Evolutionary conservation across 2,797 vertebrate genomes (phyloP).

Genomic region (Fistularia tabacaria): DNA sequence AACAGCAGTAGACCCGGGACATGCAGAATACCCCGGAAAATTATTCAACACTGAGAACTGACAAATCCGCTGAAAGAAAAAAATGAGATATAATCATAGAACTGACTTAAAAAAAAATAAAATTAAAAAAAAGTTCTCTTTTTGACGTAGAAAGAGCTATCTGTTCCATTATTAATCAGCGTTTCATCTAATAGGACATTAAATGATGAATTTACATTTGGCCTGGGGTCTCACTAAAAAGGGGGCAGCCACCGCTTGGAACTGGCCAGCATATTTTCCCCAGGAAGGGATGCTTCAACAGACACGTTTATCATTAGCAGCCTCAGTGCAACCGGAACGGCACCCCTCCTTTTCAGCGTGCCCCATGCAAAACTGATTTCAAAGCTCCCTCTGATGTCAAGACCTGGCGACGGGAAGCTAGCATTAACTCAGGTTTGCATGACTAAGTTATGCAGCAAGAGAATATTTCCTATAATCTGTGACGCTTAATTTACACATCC

Average conservation of each 20-base stretch:
- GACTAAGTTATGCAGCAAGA: neutral
- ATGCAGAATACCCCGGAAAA: no score
- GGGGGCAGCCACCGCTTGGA: conserved; percentile 1
- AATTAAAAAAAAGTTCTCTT: no score
- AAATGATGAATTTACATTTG: no score
- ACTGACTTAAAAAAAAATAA: no score
- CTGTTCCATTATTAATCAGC: no score
- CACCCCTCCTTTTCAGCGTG: conserved; percentile 6
- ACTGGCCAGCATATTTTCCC: conserved; percentile 2
- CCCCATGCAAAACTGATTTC: conserved; percentile 8
- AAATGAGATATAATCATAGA: no score
- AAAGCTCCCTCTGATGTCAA: neutral
- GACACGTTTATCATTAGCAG: conserved; percentile 1
- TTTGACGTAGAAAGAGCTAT: no score
- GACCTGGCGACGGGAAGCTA: neutral
- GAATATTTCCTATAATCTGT: neutral
- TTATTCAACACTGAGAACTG: no score
- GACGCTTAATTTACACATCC: no score
- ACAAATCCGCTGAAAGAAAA: no score
- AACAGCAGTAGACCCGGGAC: no score
- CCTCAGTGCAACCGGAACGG: conserved; percentile 8
- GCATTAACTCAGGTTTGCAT: neutral
- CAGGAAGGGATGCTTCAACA: neutral
- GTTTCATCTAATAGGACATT: no score
- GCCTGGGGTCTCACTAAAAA: neutral